Base-by-base conservation (phyloP, 2,888 invertebrate species). In the Eulithis testata region DNA sequence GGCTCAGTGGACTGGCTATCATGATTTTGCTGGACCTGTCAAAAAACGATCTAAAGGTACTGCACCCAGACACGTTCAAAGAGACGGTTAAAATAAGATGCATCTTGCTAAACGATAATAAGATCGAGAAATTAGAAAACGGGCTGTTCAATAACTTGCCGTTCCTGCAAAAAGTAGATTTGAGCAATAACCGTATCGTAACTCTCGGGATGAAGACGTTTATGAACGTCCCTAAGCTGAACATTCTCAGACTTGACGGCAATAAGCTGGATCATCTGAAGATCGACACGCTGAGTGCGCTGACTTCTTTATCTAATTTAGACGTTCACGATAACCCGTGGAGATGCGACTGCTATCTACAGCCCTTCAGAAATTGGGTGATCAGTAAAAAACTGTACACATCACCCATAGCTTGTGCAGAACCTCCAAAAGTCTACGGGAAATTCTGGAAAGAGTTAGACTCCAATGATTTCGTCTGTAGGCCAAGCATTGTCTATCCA, bases 261-360 rank as follows among this genome's bases (percentile, higher is more conserved):
- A 98, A 98, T 83, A 95, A 95, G 77, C 88, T 98, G 61, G 95
- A 95, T 59, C 94, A 94, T 60, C 85, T 98, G 55, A 94, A 94
- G 76, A 91, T 94, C 54, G 95, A 95, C 66, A 94, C 95, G 6
- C 94, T 97, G 65, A 93, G 94, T 63, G 93, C 94, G 43, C 87
- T 97, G 60, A 93, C 94, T 2, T 95, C 95, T 70, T 86, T 98
- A 60, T 94, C 95, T 36, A 96, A 96, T 76, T 90, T 98, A 51
- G 96, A 96, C 61, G 92, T 98, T 0, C 95, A 95, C 70, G 95
- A 96, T 68, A 98, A 98, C 83, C 96, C 96, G 0, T 98, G 98
- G 98, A 94, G 96, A 67, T 98, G 98, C 81, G 97, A 98, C 80
- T 98, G 98, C 79, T 95, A 96, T 70, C 89, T 98, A 60, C 95